Percentiles rank a stretch among this genome's conserved stretches.
phyloP scores from a whole-genome alignment of 2,797 vertebrate genomes.

The Gila robusta region DNA sequence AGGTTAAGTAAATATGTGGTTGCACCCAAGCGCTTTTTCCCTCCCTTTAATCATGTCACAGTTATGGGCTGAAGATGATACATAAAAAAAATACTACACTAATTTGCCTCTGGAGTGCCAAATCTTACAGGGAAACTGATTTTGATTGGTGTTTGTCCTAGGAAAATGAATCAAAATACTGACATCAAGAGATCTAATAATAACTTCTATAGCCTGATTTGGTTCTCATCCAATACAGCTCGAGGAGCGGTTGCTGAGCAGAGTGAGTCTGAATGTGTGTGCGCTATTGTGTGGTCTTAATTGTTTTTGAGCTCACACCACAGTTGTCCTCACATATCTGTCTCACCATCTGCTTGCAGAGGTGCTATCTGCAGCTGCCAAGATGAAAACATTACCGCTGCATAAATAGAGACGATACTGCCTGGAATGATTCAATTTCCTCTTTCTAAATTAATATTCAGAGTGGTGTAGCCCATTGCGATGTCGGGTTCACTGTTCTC shows the following conservation, averaged over 20 bases:
- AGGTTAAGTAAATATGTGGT: constrained; percentile 87
- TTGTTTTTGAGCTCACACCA: constrained; percentile 34
- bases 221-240: constrained; percentile 29
- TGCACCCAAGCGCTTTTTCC: constrained; percentile 76
- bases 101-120: constrained; percentile 55
- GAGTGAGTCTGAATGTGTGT: constrained; percentile 22
- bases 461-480: not conserved
- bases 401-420: constrained; percentile 64
- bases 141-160: constrained; percentile 50
- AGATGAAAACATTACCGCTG: constrained; percentile 60
- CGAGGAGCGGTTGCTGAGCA: constrained; percentile 41
- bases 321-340: constrained; percentile 62
- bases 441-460: constrained; percentile 48
- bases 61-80: constrained; percentile 50
- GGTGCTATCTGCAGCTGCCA: constrained; percentile 70
- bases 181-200: constrained; percentile 55
- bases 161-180: constrained; percentile 45
- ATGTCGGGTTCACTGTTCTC: not conserved
- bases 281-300: constrained; percentile 40
- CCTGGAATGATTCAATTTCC: constrained; percentile 38
- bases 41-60: constrained; percentile 66
- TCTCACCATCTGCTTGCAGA: constrained; percentile 76
- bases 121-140: constrained; percentile 27
- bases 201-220: constrained; percentile 48
- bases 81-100: constrained; percentile 42